Conservation (phyloP, 2,113 vertebrate species). For the Tenebrosternarchus preto region DNA sequence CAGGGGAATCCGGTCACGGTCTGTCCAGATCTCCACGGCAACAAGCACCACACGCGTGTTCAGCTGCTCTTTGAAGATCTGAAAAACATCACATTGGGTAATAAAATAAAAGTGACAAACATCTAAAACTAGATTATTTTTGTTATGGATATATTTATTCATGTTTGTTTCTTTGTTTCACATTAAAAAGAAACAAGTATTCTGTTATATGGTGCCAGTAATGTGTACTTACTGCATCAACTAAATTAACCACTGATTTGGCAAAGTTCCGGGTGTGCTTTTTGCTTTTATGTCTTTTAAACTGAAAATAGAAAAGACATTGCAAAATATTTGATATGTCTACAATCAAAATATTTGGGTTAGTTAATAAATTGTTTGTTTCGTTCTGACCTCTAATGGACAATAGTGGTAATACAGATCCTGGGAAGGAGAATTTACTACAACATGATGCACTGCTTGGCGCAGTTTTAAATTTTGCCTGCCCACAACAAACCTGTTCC, state of each 20-base stretch:
- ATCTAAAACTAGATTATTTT: too few relatives aligned
- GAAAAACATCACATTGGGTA: constrained; percentile 15
- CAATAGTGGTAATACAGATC: neutral
- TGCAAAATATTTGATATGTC: constrained; percentile 8
- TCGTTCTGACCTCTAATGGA: constrained; percentile 14
- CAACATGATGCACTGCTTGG: too few relatives aligned
- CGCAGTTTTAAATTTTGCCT: too few relatives aligned
- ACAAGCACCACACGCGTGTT: constrained; percentile 95
- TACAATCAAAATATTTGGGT: constrained; percentile 30
- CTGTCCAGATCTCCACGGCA: constrained; percentile 95
- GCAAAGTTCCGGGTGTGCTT: constrained; percentile 89
- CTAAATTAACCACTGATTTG: constrained; percentile 97
- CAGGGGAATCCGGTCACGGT: constrained; percentile 88
- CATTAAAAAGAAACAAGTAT: neutral
- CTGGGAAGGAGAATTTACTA: too few relatives aligned
- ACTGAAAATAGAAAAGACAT: constrained; percentile 70
- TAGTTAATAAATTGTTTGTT: neutral
- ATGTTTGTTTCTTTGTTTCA: neutral
- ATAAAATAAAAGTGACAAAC: neutral
- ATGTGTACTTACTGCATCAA: constrained; percentile 88
- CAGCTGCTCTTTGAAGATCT: constrained; percentile 98
- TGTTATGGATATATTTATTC: neutral
- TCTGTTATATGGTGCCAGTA: neutral
- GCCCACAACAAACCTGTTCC: too few relatives aligned
- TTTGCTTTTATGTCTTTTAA: constrained; percentile 83